phyloP scores from a whole-genome alignment of 2,888 invertebrate genomes.

The Scaeva pyrastri region DNA sequence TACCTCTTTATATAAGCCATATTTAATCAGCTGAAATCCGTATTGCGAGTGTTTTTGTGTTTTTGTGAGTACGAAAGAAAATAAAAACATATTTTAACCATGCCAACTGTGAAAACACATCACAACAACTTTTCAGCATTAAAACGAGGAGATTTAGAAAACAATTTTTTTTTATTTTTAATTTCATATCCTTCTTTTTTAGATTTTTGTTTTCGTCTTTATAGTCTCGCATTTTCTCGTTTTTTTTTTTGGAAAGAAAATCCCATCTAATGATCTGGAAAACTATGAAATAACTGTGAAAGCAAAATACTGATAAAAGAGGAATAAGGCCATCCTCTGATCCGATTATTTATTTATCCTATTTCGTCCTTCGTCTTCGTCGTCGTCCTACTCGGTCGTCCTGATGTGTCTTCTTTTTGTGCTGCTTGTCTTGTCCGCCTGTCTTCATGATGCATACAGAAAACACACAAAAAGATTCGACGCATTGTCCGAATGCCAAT shows the following conservation, averaged over 20 bases:
- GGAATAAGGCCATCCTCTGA: slow-evolving; percentile 69
- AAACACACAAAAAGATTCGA: slow-evolving; percentile 67
- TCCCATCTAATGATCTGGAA: slow-evolving; percentile 63
- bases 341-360: slow-evolving; percentile 73
- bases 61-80: neutral
- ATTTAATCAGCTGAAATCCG: slow-evolving; percentile 34
- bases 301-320: slow-evolving; percentile 1
- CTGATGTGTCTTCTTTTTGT: neutral
- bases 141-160: slow-evolving; percentile 44
- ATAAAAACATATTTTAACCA: neutral
- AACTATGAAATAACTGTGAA: slow-evolving; percentile 34
- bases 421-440: neutral
- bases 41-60: neutral
- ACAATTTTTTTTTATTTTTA: neutral
- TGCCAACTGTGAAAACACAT: slow-evolving; percentile 6
- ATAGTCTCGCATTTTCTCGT: neutral
- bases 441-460: slow-evolving; percentile 15
- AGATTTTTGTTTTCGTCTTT: neutral
- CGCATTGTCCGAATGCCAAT: slow-evolving; percentile 75
- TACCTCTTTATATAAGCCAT: neutral
- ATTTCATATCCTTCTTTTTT: neutral
- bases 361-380: slow-evolving; percentile 65
- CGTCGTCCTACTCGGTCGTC: no score
- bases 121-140: slow-evolving; percentile 14
- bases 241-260: slow-evolving; percentile 18